Percentiles rank a stretch among this genome's conserved stretches.
phyloP scores from a whole-genome alignment of 2,797 vertebrate species.

The Triplophysa yarkandensis region DNA sequence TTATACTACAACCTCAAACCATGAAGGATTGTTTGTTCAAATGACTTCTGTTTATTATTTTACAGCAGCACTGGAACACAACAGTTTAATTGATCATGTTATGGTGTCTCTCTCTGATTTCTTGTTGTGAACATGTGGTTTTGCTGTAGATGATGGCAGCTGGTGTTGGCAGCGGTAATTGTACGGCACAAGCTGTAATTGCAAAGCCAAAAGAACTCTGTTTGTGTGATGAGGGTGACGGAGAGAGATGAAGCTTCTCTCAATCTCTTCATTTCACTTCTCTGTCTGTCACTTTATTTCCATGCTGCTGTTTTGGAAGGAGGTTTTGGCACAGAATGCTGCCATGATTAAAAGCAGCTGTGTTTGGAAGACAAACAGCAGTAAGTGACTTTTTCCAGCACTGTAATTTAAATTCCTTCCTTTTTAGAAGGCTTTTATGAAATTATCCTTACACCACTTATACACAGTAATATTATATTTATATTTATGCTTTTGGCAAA shows the following conservation, averaged over 20 bases:
- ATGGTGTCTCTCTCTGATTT: background rate
- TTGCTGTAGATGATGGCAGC: constrained; percentile 6
- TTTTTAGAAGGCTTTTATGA: background rate
- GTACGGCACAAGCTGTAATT: constrained; percentile 22
- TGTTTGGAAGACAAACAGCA: constrained; percentile 6
- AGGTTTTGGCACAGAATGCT: constrained; percentile 32
- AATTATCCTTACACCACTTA: background rate
- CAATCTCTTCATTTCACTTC: constrained; percentile 28
- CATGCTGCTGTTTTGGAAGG: constrained; percentile 20
- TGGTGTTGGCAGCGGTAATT: constrained; percentile 19
- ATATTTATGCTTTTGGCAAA: too few species aligned
- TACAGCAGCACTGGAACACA: background rate
- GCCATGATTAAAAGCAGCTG: constrained; percentile 44
- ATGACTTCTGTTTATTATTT: background rate
- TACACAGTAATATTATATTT: too few species aligned
- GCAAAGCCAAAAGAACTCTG: constrained; percentile 15
- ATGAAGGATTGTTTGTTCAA: too few species aligned
- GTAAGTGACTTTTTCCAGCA: background rate
- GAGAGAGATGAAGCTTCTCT: constrained; percentile 38
- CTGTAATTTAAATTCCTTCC: background rate
- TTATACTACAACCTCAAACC: too few species aligned
- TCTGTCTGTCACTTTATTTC: constrained; percentile 14
- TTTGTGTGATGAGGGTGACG: constrained; percentile 37
- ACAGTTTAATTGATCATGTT: background rate
- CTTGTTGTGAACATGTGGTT: background rate